Base-by-base conservation (phyloP, 2,888 invertebrate genomes). In the Neoitamus cyanurus region DNA sequence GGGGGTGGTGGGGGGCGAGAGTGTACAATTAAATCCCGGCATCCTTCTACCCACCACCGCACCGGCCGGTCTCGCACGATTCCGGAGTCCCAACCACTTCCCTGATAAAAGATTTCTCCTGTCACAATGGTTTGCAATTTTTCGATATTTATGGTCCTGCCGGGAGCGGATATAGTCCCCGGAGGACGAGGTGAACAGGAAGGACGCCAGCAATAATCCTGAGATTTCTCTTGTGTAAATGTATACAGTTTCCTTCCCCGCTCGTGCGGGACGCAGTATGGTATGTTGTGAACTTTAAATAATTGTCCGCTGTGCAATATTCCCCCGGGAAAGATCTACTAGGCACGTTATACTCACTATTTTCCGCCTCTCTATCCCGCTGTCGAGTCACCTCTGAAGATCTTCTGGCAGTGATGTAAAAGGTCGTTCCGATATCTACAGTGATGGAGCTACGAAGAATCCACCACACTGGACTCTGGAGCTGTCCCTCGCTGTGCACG, bases 61-160 rank as follows among this genome's bases (percentile, higher is more conserved):
- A 5, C n/a, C n/a, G 25, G 58, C 20, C 20, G 58, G 58, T 58
- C 1, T 58, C 34, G 34, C 34, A 34, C 34, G 7, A 7, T 34
- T 7, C 20, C 11, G 20, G 25, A 58, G 58, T 20, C 58, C 58
- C 20, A 25, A 73, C 36, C 6, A 20, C 15, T 36, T 73, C 36
- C 73, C n/a, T 70, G 70, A 70, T 70, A 70, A 70, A 70, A 73
- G 73, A 31, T 77, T 77, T 46, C 31, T 77, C 46, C 46, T 77
- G 46, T 30, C 77, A 30, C 77, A 77, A 48, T 77, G 77, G 78
- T 13, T 31, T 80, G 78, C 78, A 80, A 80, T 80, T 58, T 80
- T 80, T 80, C 78, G 58, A 80, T 58, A 58, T 80, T 80, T 58
- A 58, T 80, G 34, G 15, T 34, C 31, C 31, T 37, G 20, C 34